Evolutionary conservation across 2,888 invertebrate genomes (phyloP).

Genomic region (Lymantria dispar): DNA sequence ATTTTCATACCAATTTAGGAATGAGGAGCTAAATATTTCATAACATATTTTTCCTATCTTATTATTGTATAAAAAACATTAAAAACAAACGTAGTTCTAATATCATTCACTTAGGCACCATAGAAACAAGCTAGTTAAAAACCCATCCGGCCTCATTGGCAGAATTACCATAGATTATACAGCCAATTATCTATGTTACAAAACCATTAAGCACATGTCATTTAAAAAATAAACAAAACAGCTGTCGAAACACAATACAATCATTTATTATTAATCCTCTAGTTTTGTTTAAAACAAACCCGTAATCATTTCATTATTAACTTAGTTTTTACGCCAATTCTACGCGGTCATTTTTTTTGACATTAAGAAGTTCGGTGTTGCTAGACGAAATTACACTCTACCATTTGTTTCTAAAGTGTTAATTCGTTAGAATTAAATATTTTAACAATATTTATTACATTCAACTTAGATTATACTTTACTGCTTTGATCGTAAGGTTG

Average conservation of each 20-base stretch:
- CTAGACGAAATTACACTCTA: conserved; percentile 36
- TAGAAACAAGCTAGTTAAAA: conserved; percentile 10
- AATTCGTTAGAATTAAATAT: conserved; percentile 44
- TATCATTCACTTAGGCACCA: not conserved
- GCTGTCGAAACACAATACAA: conserved; percentile 71
- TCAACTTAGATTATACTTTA: not conserved
- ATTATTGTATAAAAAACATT: not conserved
- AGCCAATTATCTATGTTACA: conserved; percentile 28
- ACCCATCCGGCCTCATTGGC: conserved; percentile 12
- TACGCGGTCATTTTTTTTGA: conserved; percentile 40
- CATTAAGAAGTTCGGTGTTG: conserved; percentile 35
- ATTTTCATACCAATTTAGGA: too few species aligned
- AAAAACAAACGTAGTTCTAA: not conserved
- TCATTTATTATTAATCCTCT: conserved; percentile 79
- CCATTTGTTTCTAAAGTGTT: conserved; percentile 22
- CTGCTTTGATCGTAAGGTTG: conserved; percentile 4
- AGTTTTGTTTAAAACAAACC: conserved; percentile 69
- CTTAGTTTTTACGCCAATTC: conserved; percentile 79
- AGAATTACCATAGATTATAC: conserved; percentile 22
- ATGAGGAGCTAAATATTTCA: not conserved
- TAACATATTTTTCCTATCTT: too few species aligned
- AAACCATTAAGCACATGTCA: conserved; percentile 51
- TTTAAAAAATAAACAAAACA: conserved; percentile 66
- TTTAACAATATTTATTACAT: conserved; percentile 29
- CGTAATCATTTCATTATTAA: conserved; percentile 79